Conservation (phyloP, 2,888 invertebrate species). For the Dromius quadrimaculatus region DNA sequence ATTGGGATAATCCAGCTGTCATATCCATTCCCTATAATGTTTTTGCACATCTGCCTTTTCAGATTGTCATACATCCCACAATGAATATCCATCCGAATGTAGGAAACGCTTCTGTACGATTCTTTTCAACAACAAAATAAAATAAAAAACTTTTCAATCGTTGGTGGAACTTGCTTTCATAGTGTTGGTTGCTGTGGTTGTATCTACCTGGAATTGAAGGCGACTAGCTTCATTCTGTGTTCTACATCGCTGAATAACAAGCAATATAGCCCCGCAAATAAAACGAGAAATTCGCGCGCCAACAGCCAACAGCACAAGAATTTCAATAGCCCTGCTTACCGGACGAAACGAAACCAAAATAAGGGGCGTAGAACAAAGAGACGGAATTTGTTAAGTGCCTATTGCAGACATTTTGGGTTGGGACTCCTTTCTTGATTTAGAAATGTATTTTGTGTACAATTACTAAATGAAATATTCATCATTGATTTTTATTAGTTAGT, state of each 20-base stretch:
- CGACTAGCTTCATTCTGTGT: too few relatives aligned
- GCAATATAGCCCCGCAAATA: conserved; percentile 33
- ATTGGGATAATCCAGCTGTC: too few relatives aligned
- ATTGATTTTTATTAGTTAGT: too few relatives aligned
- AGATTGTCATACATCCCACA: background rate
- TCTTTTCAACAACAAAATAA: too few relatives aligned
- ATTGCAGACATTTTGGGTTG: too few relatives aligned
- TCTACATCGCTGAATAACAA: conserved; percentile 34
- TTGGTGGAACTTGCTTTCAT: background rate
- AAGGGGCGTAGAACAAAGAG: too few relatives aligned
- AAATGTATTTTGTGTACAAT: too few relatives aligned
- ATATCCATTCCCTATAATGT: too few relatives aligned
- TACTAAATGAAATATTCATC: too few relatives aligned
- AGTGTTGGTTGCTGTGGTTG: conserved; percentile 11
- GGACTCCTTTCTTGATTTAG: too few relatives aligned
- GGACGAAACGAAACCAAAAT: background rate
- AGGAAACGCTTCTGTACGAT: background rate
- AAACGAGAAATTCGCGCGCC: conserved; percentile 30
- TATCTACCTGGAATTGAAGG: conserved; percentile 20
- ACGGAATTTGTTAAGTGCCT: too few relatives aligned
- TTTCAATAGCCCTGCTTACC: conserved; percentile 18
- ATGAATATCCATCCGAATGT: background rate
- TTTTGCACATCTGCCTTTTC: conserved; percentile 8
- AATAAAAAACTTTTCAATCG: conserved; percentile 13
- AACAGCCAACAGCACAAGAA: conserved; percentile 25